Evolutionary conservation across 2,797 vertebrate genomes (phyloP).

Genomic region (Spinibarbus caldwelli): DNA sequence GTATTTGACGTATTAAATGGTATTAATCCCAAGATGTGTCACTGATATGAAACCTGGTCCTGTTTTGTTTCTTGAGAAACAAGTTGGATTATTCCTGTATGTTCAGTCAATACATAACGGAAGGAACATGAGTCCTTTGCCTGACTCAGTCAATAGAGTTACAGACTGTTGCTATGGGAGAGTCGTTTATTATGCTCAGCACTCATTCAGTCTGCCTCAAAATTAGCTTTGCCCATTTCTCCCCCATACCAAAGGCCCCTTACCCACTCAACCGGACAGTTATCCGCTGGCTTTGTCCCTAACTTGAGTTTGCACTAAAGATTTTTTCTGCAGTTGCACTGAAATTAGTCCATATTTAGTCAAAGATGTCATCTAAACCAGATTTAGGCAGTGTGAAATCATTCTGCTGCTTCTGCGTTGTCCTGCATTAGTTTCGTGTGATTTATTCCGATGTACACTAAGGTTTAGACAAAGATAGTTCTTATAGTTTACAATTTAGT

Average conservation of each 20-base stretch:
- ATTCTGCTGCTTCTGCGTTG: background rate
- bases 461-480: background rate
- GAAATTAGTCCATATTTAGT: background rate
- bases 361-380: background rate
- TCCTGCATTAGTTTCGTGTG: background rate
- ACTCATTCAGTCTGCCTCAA: constrained; percentile 37
- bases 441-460: background rate
- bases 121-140: background rate
- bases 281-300: background rate
- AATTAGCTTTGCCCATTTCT: constrained; percentile 21
- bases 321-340: background rate
- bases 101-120: background rate
- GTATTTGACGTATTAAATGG: background rate
- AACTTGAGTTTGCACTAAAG: constrained; percentile 5
- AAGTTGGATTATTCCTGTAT: background rate
- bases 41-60: background rate
- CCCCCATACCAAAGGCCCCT: constrained; percentile 33
- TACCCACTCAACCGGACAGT: constrained; percentile 18
- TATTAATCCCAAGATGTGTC: background rate
- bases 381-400: background rate
- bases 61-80: background rate
- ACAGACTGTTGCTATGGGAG: constrained; percentile 31
- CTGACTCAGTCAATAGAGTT: constrained; percentile 15
- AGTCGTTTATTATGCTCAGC: constrained; percentile 42
- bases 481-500: background rate